These are phyloP conservation scores for Lithophane semibrunnea DNA, from an alignment of 2,888 invertebrate genomes.

Conservation along the genomic window DNA sequence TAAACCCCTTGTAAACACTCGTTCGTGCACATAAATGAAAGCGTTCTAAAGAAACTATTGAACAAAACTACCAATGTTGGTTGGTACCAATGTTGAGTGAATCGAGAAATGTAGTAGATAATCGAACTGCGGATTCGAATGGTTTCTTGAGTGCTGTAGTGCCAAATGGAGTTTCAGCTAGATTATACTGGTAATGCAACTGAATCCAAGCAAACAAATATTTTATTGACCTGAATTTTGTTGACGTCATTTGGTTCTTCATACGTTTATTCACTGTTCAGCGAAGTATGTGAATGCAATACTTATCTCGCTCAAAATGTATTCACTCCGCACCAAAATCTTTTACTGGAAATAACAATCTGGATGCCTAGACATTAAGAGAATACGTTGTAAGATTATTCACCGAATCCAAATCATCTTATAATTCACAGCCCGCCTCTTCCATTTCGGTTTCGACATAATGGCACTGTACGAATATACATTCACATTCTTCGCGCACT, in stretches of 20 bases:
- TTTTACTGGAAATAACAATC: slow-evolving; percentile 32
- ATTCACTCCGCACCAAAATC: slow-evolving; percentile 8
- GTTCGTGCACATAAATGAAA: slow-evolving; percentile 43
- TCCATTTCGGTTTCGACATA: slow-evolving; percentile 53
- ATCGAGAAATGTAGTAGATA: slow-evolving; percentile 27
- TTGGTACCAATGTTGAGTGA: slow-evolving; percentile 28
- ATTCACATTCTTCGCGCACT: slow-evolving; percentile 43
- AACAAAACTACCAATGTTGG: slow-evolving; percentile 28
- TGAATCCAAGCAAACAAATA: slow-evolving; percentile 10
- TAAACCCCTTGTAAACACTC: slow-evolving; percentile 47
- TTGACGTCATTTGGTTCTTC: slow-evolving; percentile 18
- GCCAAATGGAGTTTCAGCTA: slow-evolving; percentile 18
- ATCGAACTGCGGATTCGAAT: slow-evolving; percentile 26
- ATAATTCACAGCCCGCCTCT: slow-evolving; percentile 55
- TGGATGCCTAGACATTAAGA: slow-evolving; percentile 33
- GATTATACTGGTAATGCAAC: slow-evolving; percentile 28
- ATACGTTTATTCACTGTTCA: slow-evolving; percentile 5
- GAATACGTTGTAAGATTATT: slow-evolving; percentile 44
- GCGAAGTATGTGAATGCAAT: not conserved
- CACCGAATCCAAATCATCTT: slow-evolving; percentile 50
- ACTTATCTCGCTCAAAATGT: slow-evolving; percentile 22
- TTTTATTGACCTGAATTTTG: slow-evolving; percentile 23
- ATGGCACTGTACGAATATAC: slow-evolving; percentile 41
- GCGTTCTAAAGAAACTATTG: slow-evolving; percentile 37
- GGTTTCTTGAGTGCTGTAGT: slow-evolving; percentile 38